Base-by-base conservation (phyloP, 2,797 vertebrate genomes). In the Petrocephalus sullivani region DNA sequence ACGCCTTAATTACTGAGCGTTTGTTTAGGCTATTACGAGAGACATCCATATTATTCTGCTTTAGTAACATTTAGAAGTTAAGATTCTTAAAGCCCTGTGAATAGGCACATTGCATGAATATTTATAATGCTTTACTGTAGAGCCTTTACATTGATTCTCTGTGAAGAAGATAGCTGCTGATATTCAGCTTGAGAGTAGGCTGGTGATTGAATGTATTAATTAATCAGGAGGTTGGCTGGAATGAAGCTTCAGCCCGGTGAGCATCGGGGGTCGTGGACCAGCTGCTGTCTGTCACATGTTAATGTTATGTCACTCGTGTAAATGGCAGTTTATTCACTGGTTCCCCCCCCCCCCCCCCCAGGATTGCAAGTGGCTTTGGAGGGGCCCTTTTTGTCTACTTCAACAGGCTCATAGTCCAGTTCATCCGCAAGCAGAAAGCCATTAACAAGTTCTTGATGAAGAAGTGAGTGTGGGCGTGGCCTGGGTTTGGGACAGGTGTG, bases 371-470 rank as follows among this genome's bases (percentile, higher is more conserved):
- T 0, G 98, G 98, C 67, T 99, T 99, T 0, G 98, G 97, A 0
- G 98, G 98, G 0, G 98, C 98, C 0, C 94, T 99, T 88, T 99
- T 99, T 0, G 98, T 99, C 89, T 99, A 98, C 94, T 93, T 99
- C 92, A 99, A 99, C 94, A 94, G 98, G 75, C 96, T 98, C 92
- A 99, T 99, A 0, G 98, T 99, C 84, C 97, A 98, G 94, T 98
- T 98, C 93, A 99, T 99, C 94, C 95, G 98, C 90, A 98, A 98
- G 88, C 98, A 99, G 93, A 99, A 98, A 93, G 93, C 97, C 93
- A 98, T 99, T 93, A 99, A 98, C 94, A 97, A 96, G 92, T 99
- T 99, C 94, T 97, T 99, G 90, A 99, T 99, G 98, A 99, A 97
- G 93, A 99, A 99, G 98, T 99, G 91, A 95, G 98, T 49, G 57